Conservation (phyloP, 1,140 invertebrate genomes). For the Tachypleus tridentatus region DNA sequence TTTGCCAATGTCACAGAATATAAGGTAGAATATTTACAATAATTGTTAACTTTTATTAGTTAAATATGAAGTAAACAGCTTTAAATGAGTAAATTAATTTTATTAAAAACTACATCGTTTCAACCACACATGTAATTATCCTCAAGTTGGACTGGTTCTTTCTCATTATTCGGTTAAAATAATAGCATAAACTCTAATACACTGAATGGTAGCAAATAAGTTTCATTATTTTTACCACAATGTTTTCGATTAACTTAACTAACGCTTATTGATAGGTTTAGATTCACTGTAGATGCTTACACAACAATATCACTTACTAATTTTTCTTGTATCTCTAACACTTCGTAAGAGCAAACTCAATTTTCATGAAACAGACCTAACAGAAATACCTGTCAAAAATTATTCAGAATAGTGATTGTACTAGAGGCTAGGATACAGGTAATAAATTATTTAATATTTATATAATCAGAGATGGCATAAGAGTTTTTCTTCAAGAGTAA, state of each 20-base stretch:
- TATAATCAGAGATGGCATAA: no score
- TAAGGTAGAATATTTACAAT: no score
- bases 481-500: no score
- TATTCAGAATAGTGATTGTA: conserved; percentile 45
- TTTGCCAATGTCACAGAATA: neutral
- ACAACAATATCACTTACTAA: conserved; percentile 15
- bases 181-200: no score
- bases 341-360: conserved; percentile 98
- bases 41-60: no score
- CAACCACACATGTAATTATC: no score
- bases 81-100: no score
- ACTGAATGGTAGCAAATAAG: no score
- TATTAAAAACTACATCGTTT: no score
- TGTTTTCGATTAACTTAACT: neutral
- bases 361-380: conserved; percentile 79
- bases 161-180: no score
- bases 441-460: conserved; percentile 4
- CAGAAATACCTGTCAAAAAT: conserved; percentile 80
- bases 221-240: neutral
- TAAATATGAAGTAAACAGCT: no score
- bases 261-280: neutral
- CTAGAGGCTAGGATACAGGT: conserved; percentile 98
- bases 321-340: conserved; percentile 42
- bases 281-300: conserved; percentile 19
- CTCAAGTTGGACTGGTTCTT: no score